These are phyloP conservation scores for Archaeoteleia sp. DNA, from an alignment of 2,888 invertebrate genomes.

Conservation along the genomic window DNA sequence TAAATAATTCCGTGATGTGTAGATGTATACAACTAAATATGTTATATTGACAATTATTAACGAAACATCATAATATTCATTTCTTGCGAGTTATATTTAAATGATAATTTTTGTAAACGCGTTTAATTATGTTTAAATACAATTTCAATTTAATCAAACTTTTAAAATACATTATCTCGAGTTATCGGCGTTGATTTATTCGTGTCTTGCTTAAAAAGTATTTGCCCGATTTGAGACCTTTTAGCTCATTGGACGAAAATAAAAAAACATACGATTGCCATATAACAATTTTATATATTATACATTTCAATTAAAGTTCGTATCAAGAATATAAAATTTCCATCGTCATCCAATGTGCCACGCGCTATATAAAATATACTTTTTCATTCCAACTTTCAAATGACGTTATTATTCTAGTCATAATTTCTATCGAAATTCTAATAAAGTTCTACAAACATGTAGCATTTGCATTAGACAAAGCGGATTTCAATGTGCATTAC, in stretches of 20 bases:
- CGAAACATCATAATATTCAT: too few species aligned
- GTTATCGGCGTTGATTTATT: constrained; percentile 30
- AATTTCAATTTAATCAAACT: too few species aligned
- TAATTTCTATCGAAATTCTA: constrained; percentile 29
- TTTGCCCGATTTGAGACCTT: constrained; percentile 18
- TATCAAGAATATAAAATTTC: not conserved
- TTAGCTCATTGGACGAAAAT: not conserved
- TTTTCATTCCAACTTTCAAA: constrained; percentile 18
- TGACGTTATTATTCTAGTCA: constrained; percentile 5
- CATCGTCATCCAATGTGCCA: constrained; percentile 1
- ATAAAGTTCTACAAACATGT: constrained; percentile 25
- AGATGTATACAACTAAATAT: constrained; percentile 41
- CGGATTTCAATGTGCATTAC: constrained; percentile 28
- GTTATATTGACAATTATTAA: constrained; percentile 22
- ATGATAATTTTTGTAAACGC: constrained; percentile 35
- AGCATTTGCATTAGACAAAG: constrained; percentile 38
- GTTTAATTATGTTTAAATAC: too few species aligned
- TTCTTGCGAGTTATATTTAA: constrained; percentile 12
- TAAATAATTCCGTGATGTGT: constrained; percentile 27
- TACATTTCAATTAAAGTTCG: not conserved
- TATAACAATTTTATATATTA: not conserved
- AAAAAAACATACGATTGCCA: not conserved
- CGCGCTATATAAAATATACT: too few species aligned
- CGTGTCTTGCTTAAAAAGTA: constrained; percentile 12
- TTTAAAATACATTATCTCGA: constrained; percentile 31